Conservation (phyloP, 2,113 vertebrate species). For the Orycteropus afer region DNA sequence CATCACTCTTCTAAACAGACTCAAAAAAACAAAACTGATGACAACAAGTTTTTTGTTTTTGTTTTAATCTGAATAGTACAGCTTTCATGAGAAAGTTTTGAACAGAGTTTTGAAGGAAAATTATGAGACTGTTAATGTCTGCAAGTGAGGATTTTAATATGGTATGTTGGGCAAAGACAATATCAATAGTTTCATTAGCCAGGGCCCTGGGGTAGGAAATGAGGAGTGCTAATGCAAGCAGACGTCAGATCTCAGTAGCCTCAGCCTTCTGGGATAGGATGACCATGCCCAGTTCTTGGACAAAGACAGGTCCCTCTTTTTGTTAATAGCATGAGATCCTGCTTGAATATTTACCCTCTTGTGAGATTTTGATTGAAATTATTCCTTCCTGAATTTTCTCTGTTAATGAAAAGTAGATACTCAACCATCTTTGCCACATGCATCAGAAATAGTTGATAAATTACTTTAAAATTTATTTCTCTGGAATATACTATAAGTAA, state of each 20-base stretch:
- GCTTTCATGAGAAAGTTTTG: background rate
- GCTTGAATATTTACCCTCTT: background rate
- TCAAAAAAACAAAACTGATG: background rate
- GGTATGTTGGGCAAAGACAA: background rate
- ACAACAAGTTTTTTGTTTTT: no score
- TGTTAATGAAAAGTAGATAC: constrained; percentile 10
- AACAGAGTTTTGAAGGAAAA: background rate
- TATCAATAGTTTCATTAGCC: background rate
- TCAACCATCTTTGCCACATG: background rate
- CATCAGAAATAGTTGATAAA: constrained; percentile 8
- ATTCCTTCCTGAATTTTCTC: background rate
- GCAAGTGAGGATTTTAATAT: background rate
- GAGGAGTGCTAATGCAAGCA: background rate
- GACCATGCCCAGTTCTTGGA: background rate
- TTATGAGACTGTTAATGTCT: background rate
- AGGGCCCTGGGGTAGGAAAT: background rate
- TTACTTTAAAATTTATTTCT: constrained; percentile 17
- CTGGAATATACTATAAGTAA: background rate
- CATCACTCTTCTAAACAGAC: no score
- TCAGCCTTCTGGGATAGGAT: background rate
- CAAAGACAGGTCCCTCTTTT: background rate
- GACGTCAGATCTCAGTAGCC: background rate
- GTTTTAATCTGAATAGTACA: background rate
- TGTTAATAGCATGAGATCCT: background rate
- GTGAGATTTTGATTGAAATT: constrained; percentile 17